Conservation (phyloP, 1,140 invertebrate species). For the Drosophila pseudoananassae region DNA sequence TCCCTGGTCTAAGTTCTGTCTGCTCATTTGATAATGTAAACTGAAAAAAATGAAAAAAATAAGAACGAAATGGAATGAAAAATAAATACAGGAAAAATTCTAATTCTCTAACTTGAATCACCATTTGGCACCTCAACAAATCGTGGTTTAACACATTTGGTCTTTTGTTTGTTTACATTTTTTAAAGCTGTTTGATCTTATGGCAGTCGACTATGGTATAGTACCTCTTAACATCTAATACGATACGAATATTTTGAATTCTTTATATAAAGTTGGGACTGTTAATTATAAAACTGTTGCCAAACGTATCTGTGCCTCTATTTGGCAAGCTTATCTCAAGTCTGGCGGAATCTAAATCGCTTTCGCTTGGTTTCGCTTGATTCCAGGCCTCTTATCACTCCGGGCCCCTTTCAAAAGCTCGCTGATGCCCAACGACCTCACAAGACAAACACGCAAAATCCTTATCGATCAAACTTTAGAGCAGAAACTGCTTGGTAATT, state of each 20-base stretch:
- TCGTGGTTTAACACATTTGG: slow-evolving; percentile 23
- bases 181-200: slow-evolving; percentile 18
- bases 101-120: slow-evolving; percentile 41
- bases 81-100: slow-evolving; percentile 24
- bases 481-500: slow-evolving; percentile 43
- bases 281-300: slow-evolving; percentile 16
- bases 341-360: slow-evolving; percentile 54
- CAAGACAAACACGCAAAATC: slow-evolving; percentile 64
- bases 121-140: slow-evolving; percentile 9
- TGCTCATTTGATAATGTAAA: slow-evolving; percentile 67
- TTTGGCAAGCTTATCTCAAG: slow-evolving; percentile 47
- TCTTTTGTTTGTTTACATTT: slow-evolving; percentile 15
- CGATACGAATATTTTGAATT: not conserved
- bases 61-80: not conserved
- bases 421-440: slow-evolving; percentile 18
- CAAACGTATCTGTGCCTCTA: slow-evolving; percentile 11
- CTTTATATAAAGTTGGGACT: not conserved
- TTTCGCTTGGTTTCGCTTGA: slow-evolving; percentile 42
- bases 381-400: slow-evolving; percentile 34
- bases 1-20: slow-evolving; percentile 34
- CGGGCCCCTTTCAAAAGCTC: slow-evolving; percentile 36
- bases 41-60: slow-evolving; percentile 9
- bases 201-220: not conserved
- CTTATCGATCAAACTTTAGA: slow-evolving; percentile 79
- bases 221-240: not conserved